These are phyloP conservation scores for Drosophila nannoptera DNA, from an alignment of 1,140 invertebrate genomes.

Conservation along the genomic window DNA sequence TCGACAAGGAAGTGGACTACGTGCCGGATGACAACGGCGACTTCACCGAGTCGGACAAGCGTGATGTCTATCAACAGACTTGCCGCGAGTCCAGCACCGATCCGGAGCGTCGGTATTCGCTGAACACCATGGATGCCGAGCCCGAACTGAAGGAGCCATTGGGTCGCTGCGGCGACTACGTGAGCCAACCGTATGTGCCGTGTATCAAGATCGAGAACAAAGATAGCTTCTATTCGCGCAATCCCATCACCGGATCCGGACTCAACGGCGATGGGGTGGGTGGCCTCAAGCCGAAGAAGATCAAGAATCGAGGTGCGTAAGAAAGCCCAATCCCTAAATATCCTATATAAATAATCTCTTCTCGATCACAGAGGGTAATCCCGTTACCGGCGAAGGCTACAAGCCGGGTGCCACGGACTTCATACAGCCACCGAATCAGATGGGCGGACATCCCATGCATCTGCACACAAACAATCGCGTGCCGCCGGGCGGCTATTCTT, in stretches of 20 bases:
- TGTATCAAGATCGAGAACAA: slow-evolving; percentile 36
- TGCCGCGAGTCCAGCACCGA: slow-evolving; percentile 25
- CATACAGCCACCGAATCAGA: slow-evolving; percentile 29
- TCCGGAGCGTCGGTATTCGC: slow-evolving; percentile 39
- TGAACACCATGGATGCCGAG: slow-evolving; percentile 27
- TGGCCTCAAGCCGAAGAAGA: slow-evolving; percentile 62
- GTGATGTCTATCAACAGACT: slow-evolving; percentile 38
- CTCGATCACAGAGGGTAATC: slow-evolving; percentile 79
- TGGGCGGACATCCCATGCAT: slow-evolving; percentile 58
- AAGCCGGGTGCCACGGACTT: slow-evolving; percentile 52
- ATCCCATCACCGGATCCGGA: slow-evolving; percentile 71
- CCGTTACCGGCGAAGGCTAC: slow-evolving; percentile 80
- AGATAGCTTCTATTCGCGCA: slow-evolving; percentile 38
- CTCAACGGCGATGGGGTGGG: slow-evolving; percentile 71
- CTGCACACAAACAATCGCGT: slow-evolving; percentile 66
- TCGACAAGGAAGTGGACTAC: slow-evolving; percentile 13
- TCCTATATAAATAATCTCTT: too few relatives aligned
- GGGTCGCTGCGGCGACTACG: slow-evolving; percentile 17
- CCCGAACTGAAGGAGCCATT: slow-evolving; percentile 35
- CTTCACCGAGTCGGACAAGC: slow-evolving; percentile 24
- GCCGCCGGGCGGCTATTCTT: slow-evolving; percentile 80
- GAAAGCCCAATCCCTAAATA: too few relatives aligned
- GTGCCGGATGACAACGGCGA: slow-evolving; percentile 30
- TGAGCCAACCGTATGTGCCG: slow-evolving; percentile 1
- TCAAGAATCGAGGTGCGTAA: slow-evolving; percentile 61